Percentiles rank a stretch among this genome's conserved stretches.
Evolutionary conservation across 2,797 vertebrate species (phyloP).

Genomic region (Rhabdophis nuchalis): DNA sequence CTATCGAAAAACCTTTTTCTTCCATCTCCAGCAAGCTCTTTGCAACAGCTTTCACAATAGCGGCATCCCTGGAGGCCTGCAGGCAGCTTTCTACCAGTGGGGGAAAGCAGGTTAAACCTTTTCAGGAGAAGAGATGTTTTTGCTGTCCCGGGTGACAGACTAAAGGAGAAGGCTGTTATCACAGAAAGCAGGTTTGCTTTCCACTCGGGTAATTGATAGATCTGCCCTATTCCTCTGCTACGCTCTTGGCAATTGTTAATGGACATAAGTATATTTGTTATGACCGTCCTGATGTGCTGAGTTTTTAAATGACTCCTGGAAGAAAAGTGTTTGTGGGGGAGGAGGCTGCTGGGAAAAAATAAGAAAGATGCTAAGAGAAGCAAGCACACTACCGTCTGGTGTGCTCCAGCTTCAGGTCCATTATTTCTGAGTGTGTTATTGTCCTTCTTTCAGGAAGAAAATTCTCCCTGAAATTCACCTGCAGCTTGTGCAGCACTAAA

Average conservation of each 20-base stretch:
- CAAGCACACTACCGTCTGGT: not conserved
- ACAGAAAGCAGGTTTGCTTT: not conserved
- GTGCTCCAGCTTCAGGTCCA: not conserved
- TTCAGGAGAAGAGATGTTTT: fast-evolving
- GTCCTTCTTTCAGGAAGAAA: constrained; percentile 2
- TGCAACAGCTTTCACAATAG: not conserved
- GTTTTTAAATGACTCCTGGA: not conserved
- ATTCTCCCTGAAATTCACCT: not conserved
- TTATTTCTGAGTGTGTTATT: not conserved
- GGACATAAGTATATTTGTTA: constrained; percentile 16
- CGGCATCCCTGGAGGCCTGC: too few species aligned
- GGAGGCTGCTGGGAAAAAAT: not conserved
- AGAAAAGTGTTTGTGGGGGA: not conserved
- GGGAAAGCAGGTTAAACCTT: not conserved
- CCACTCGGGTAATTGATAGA: fast-evolving
- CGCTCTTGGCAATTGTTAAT: constrained; percentile 2
- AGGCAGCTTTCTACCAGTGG: fast-evolving
- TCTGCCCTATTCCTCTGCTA: not conserved
- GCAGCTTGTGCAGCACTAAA: not conserved
- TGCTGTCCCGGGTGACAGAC: fast-evolving
- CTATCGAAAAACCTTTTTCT: not conserved
- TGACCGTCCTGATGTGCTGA: fast-evolving
- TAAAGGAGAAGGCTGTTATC: not conserved
- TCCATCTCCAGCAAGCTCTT: not conserved
- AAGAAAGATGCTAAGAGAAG: too few species aligned